A percentile compares a stretch with the other conserved stretches of the same genome.
These are phyloP conservation scores for Bombus waltoni DNA, from an alignment of 1,140 invertebrate species.

Conservation along the genomic window DNA sequence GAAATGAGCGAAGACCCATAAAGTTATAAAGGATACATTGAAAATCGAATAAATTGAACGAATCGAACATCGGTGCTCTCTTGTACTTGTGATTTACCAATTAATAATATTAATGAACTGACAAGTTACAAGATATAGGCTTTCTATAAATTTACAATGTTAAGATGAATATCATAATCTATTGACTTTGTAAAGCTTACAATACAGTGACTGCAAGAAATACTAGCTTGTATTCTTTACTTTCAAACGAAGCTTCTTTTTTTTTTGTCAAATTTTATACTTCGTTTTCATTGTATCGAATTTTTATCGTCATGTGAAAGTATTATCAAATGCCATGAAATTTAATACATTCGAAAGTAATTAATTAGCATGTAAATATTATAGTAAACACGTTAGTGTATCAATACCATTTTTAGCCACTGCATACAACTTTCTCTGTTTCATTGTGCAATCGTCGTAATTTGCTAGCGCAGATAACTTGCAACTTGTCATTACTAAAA, in stretches of 20 bases:
- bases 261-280: too few species aligned
- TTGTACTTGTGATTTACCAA: neutral
- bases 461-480: neutral
- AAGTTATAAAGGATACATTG: neutral
- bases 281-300: too few species aligned
- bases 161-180: neutral
- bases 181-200: too few species aligned
- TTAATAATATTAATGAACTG: neutral
- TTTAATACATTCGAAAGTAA: neutral
- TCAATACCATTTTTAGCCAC: too few species aligned
- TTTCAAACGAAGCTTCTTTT: too few species aligned
- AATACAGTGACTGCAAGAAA: too few species aligned
- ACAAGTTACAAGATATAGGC: neutral
- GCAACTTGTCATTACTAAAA: neutral
- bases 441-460: too few species aligned
- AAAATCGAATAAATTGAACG: neutral
- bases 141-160: neutral
- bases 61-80: neutral
- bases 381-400: too few species aligned
- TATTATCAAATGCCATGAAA: neutral
- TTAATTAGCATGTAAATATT: too few species aligned
- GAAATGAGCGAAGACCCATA: neutral
- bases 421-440: too few species aligned
- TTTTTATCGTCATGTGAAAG: neutral
- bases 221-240: too few species aligned